Base-by-base conservation (phyloP, 2,797 vertebrate species). In the Tokudaia muenninki region DNA sequence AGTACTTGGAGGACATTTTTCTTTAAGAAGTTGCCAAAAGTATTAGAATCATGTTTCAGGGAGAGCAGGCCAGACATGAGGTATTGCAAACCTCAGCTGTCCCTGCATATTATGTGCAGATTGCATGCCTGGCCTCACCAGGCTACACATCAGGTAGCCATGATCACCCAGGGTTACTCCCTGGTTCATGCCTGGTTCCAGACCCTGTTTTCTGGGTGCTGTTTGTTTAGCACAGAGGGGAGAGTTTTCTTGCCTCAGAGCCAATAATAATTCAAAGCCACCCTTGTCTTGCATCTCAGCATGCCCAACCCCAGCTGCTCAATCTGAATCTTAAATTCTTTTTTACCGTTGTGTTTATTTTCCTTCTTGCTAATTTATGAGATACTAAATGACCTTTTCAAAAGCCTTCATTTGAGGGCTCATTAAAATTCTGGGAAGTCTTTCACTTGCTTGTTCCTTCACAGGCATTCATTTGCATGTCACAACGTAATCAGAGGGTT, bases 321-420 rank as follows among this genome's bases (percentile, higher is more conserved):
- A 63, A 91, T 90, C 92, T 90, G 47, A 90, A 92, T 96, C 93
- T 96, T 96, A 52, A 94, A 77, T 65, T 82, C 91, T 96, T 86
- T 77, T 74, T 17, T 74, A 87, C 70, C 8, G 12, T 74, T 57
- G 9, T 95, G 55, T 95, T 98, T 90, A 65, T 96, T 97, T 97
- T 94, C 63, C 87, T 93, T 96, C 86, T 91, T 94, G 72, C 84
- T 95, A 87, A 94, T 95, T 97, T 97, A 86, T 92, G 81, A 97
- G 90, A 90, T 77, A 86, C 65, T n/a, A 94, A 95, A 95, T 92
- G 72, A 89, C 81, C 79, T 92, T 41, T 82, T 94, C 88, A 24
- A 92, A 94, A 57, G 95, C 70, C 81, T 96, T 96, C 70, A 72
- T 93, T 86, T 57, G 79, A 92, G 47, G 37, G 34, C 75, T 97